phyloP scores from a whole-genome alignment of 2,797 vertebrate genomes.

The Morelia viridis region DNA sequence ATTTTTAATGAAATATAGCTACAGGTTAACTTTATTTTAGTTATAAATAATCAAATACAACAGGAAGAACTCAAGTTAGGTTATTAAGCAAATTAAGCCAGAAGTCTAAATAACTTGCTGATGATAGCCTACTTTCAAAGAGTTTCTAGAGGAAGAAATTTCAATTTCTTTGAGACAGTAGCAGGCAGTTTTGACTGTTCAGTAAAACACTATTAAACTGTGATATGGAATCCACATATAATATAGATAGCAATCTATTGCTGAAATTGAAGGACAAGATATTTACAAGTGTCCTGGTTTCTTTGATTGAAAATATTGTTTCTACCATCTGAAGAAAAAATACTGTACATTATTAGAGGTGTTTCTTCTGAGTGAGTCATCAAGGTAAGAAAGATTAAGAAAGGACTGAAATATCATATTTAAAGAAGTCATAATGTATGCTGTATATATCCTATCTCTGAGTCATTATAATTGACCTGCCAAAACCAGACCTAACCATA shows the following conservation, averaged over 20 bases:
- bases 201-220: neutral
- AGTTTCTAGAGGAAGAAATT: neutral
- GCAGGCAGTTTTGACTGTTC: neutral
- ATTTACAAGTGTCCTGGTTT: neutral
- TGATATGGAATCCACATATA: neutral
- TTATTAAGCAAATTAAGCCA: neutral
- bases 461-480: neutral
- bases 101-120: neutral
- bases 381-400: neutral
- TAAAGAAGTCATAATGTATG: neutral
- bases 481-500: neutral
- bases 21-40: neutral
- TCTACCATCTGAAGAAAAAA: neutral
- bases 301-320: neutral
- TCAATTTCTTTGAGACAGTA: neutral
- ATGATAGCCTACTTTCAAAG: neutral
- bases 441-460: neutral
- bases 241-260: neutral
- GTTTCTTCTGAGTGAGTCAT: too few relatives aligned
- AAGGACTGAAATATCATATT: neutral
- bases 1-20: neutral
- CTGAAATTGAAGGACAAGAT: neutral
- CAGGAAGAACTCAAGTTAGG: neutral
- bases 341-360: neutral
- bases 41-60: neutral